phyloP scores from a whole-genome alignment of 2,113 vertebrate species.

The Platycercus adscitus region DNA sequence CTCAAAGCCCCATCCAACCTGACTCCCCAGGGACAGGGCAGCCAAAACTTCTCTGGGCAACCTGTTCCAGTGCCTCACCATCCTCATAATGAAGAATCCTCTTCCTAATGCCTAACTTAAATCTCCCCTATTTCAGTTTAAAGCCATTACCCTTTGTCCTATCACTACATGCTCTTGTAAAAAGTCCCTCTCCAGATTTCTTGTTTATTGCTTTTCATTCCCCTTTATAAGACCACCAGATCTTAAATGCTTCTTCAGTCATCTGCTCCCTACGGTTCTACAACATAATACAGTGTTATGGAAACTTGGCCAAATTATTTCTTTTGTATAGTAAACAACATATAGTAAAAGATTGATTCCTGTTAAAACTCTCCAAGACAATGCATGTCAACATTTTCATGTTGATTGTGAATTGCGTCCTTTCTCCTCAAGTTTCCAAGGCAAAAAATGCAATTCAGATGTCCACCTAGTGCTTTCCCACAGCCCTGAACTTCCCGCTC shows the following conservation, averaged over 20 bases:
- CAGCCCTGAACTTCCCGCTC: background rate
- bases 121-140: background rate
- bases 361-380: background rate
- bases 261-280: slow-evolving; percentile 45
- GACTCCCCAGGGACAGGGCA: background rate
- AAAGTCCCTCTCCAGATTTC: background rate
- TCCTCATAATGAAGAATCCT: background rate
- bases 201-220: background rate
- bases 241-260: slow-evolving; percentile 15
- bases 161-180: background rate
- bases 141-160: background rate
- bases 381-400: background rate
- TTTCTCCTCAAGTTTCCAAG: background rate
- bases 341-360: background rate
- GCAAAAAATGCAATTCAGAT: background rate
- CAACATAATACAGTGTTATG: background rate
- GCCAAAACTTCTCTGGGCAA: background rate
- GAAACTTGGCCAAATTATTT: background rate
- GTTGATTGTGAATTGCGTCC: background rate
- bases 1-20: background rate
- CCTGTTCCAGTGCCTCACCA: background rate
- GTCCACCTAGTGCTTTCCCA: background rate
- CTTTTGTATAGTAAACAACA: background rate
- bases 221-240: background rate
- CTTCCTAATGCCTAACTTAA: background rate